Base-by-base conservation (phyloP, 2,113 vertebrate genomes). In the rabbit (Oryctolagus cuniculus) region DNA sequence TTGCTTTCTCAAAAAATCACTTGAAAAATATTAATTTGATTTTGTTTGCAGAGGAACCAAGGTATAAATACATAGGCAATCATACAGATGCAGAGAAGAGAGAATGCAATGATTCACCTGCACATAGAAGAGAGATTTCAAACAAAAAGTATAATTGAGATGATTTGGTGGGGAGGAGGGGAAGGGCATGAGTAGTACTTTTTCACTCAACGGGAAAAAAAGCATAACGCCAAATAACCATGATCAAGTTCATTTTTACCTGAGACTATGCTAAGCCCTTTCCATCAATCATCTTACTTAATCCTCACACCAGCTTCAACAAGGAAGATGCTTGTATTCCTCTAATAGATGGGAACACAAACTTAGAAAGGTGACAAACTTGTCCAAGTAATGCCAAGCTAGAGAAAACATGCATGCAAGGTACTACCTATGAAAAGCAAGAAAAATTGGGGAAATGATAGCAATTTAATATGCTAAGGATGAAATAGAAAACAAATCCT, bases 251-350 rank as follows among this genome's bases (percentile, higher is more conserved):
- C 19, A 4, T 34, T 12, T 72, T 36, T 92, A 70, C 69, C 78
- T 89, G 75, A 89, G 64, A 67, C 21, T 77, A 5, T 72, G 80
- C n/a, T 91, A 70, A 91, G 13, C 29, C 21, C 24, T 95, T 87
- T 58, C 53, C 10, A 58, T 3, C 6, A 70, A 36, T 91, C 55
- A 55, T 89, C 22, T 61, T 67, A 88, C 73, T 93, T 91, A 83
- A 93, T 93, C 80, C 25, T 87, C 72, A 89, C 10, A 61, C 61
- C 51, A 88, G 21, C 12, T 69, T 84, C 80, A 89, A 0, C 25
- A 70, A 89, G 24, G 15, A 61, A 21, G 64, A 61, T 82, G 27
- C 21, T 87, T 90, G 90, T 89, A 72, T 94, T 93, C 51, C 94
- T 75, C 22, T 82, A 72, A 64, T 38, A 93, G 85, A 66, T 55